phyloP scores from a whole-genome alignment of 1,140 invertebrate species.

The Anastrepha ludens region DNA sequence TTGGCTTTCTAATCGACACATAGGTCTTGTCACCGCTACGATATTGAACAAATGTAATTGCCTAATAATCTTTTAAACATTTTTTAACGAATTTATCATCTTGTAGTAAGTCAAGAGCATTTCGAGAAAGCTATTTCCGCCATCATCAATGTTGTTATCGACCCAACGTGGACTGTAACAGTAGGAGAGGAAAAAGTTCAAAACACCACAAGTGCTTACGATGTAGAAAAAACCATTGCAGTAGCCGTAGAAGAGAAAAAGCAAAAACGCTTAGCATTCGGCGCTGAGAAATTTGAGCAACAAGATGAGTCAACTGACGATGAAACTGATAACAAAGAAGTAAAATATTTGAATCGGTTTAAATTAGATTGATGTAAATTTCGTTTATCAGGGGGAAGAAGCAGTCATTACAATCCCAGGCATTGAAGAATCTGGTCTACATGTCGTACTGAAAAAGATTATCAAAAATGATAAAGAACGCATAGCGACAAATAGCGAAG shows the following conservation, averaged over 20 bases:
- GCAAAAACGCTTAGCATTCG: slow-evolving; percentile 54
- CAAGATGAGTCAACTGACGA: slow-evolving; percentile 57
- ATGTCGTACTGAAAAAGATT: slow-evolving; percentile 88
- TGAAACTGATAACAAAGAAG: slow-evolving; percentile 62
- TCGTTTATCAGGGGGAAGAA: slow-evolving; percentile 18
- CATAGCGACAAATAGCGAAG: slow-evolving; percentile 60
- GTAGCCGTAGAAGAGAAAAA: slow-evolving; percentile 63
- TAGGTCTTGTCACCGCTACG: slow-evolving; percentile 82
- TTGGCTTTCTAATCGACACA: slow-evolving; percentile 83
- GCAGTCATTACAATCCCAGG: slow-evolving; percentile 66
- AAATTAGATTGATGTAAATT: neutral
- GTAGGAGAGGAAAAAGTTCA: slow-evolving; percentile 61
- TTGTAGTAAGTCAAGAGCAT: slow-evolving; percentile 63
- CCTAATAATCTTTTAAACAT: slow-evolving; percentile 11
- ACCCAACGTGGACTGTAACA: slow-evolving; percentile 73
- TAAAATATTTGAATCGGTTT: neutral
- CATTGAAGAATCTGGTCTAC: slow-evolving; percentile 87
- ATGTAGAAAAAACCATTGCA: slow-evolving; percentile 66
- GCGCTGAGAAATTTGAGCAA: slow-evolving; percentile 21
- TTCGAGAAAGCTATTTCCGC: slow-evolving; percentile 73
- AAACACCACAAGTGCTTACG: slow-evolving; percentile 61
- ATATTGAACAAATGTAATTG: slow-evolving; percentile 79
- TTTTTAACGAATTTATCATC: neutral
- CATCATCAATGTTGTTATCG: slow-evolving; percentile 75
- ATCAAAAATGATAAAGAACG: slow-evolving; percentile 80